Conservation (phyloP, 2,113 vertebrate genomes). For the Poeciliopsis retropinna region DNA sequence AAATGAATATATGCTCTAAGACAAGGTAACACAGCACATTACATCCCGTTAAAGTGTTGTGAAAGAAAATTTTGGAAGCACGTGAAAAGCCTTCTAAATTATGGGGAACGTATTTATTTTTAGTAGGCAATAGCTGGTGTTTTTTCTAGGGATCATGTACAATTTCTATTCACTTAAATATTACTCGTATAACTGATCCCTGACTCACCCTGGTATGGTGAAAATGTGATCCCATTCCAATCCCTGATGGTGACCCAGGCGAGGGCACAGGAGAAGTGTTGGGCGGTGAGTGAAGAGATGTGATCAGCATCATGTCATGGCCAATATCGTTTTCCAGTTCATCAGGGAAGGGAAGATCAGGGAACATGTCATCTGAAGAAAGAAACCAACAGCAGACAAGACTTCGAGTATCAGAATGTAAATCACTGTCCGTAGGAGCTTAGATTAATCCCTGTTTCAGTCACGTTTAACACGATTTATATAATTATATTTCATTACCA, state of each 20-base stretch:
- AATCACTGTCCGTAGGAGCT: background rate
- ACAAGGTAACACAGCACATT: no score
- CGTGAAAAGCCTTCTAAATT: no score
- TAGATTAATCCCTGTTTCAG: background rate
- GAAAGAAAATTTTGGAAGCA: no score
- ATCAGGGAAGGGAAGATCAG: constrained; percentile 92
- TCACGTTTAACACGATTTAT: background rate
- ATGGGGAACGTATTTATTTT: no score
- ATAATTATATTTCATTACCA: constrained; percentile 71
- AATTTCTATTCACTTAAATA: background rate
- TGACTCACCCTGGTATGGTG: constrained; percentile 90
- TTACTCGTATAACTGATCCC: background rate
- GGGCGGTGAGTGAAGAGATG: constrained; percentile 93
- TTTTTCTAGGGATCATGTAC: no score
- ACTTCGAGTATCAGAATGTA: background rate
- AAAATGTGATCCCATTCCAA: constrained; percentile 92
- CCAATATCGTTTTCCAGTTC: constrained; percentile 98
- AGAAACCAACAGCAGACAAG: background rate
- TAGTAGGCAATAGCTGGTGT: no score
- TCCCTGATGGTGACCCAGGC: constrained; percentile 92
- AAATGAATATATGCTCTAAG: no score
- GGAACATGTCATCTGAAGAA: constrained; percentile 90
- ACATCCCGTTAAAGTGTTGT: no score
- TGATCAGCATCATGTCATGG: constrained; percentile 91
- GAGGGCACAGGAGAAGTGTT: constrained; percentile 94